A percentile compares a stretch with the other conserved stretches of the same genome.
Conservation (phyloP, 2,888 invertebrate species). For the Aporophyla nigra region DNA sequence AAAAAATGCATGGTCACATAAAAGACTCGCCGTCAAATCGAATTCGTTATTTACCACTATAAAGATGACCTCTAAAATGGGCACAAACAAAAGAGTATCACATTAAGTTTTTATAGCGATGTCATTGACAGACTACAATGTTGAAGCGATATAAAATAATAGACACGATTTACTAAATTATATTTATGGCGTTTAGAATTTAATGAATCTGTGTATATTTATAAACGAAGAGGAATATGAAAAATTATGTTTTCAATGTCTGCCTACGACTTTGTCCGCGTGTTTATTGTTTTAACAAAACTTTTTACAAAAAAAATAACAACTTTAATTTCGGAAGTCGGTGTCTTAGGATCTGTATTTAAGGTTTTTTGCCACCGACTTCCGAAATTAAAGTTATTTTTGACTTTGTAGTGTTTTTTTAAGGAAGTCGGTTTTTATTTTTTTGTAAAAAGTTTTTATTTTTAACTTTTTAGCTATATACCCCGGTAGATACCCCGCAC, state of each 20-base stretch:
- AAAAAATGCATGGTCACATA: not conserved
- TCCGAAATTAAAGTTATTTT: too few relatives aligned
- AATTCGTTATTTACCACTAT: not conserved
- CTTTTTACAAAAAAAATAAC: too few relatives aligned
- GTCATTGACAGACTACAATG: slow-evolving; percentile 32
- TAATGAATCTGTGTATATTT: not conserved
- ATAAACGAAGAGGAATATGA: not conserved
- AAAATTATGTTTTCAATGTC: not conserved
- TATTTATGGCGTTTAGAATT: slow-evolving; percentile 6
- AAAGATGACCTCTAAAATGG: slow-evolving; percentile 34
- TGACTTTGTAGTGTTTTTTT: too few relatives aligned
- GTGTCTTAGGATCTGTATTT: too few relatives aligned
- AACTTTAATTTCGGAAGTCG: too few relatives aligned
- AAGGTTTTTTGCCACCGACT: too few relatives aligned
- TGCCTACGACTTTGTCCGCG: too few relatives aligned
- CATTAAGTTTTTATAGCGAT: slow-evolving; percentile 36
- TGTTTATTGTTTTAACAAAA: too few relatives aligned
- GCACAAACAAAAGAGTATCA: slow-evolving; percentile 36
- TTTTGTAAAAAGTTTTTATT: too few relatives aligned
- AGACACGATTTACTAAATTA: not conserved
- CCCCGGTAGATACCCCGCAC: too few relatives aligned
- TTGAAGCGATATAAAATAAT: slow-evolving; percentile 28
- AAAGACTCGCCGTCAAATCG: not conserved
- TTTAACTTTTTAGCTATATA: too few relatives aligned
- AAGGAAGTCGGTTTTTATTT: too few relatives aligned